A percentile compares a stretch with the other conserved stretches of the same genome.
These are phyloP conservation scores for Barypeithes pellucidus DNA, from an alignment of 2,888 invertebrate species.

Conservation along the genomic window DNA sequence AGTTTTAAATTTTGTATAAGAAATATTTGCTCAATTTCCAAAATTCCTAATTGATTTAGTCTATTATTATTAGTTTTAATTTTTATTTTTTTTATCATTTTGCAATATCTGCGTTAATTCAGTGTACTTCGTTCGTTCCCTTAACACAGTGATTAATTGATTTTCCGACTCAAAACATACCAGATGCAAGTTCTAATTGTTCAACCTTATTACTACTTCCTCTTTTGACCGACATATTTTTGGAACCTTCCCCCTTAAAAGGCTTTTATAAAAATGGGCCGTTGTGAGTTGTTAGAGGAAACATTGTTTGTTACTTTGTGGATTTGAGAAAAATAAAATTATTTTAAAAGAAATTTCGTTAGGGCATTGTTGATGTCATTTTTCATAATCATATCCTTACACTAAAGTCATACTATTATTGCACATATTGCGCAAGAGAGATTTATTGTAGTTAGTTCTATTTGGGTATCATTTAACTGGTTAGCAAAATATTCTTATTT, in stretches of 20 bases:
- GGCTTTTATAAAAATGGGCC: slow-evolving; percentile 40
- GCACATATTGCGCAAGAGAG: too few species aligned
- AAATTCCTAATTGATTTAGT: too few species aligned
- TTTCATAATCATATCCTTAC: background rate
- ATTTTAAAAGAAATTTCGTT: slow-evolving; percentile 5
- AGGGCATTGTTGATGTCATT: background rate
- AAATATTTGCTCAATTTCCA: too few species aligned
- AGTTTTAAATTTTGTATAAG: too few species aligned
- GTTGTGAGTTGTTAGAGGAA: slow-evolving; percentile 21
- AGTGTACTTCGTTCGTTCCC: too few species aligned
- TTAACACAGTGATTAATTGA: too few species aligned
- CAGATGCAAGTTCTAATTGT: slow-evolving; percentile 13
- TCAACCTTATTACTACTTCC: slow-evolving; percentile 16
- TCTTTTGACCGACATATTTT: slow-evolving; percentile 31
- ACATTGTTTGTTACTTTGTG: slow-evolving; percentile 37
- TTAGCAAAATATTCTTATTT: too few species aligned
- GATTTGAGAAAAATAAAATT: slow-evolving; percentile 22
- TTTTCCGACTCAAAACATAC: background rate
- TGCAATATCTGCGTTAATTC: too few species aligned
- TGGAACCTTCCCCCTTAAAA: slow-evolving; percentile 20
- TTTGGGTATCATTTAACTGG: too few species aligned
- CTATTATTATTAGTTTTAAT: too few species aligned
- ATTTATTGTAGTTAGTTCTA: too few species aligned
- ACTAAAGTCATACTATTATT: background rate
- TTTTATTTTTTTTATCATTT: too few species aligned